Percentiles rank a stretch among this genome's conserved stretches.
Evolutionary conservation across 2,888 invertebrate genomes (phyloP).

Genomic region (Napeogenes inachia): DNA sequence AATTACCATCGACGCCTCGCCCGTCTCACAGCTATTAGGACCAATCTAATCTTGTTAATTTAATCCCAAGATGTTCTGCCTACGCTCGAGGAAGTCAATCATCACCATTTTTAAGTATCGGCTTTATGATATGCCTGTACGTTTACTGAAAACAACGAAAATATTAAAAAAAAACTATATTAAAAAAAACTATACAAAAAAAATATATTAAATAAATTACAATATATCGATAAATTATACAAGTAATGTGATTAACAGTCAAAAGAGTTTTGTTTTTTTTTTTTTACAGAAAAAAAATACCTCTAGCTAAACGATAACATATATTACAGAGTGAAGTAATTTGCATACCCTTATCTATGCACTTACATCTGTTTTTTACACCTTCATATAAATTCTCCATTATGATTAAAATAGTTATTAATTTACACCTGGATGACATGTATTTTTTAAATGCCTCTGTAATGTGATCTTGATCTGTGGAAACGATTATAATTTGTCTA

Average conservation of each 20-base stretch:
- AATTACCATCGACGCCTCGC: slow-evolving; percentile 73
- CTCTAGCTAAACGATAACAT: slow-evolving; percentile 29
- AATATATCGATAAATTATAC: too few species aligned
- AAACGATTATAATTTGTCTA: slow-evolving; percentile 1
- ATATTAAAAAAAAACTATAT: background rate
- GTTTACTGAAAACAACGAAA: background rate
- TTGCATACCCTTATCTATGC: background rate
- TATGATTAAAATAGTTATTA: slow-evolving; percentile 4
- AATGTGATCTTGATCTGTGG: slow-evolving; percentile 1
- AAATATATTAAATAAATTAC: too few species aligned
- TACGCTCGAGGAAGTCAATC: slow-evolving; percentile 70
- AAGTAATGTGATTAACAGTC: too few species aligned
- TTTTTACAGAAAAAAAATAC: background rate
- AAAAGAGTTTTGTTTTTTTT: too few species aligned
- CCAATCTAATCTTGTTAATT: slow-evolving; percentile 75
- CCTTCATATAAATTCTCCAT: slow-evolving; percentile 6
- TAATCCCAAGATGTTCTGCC: slow-evolving; percentile 45
- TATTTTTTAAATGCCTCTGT: background rate
- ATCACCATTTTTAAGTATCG: slow-evolving; percentile 55
- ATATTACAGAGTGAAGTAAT: background rate
- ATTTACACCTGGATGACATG: slow-evolving; percentile 3
- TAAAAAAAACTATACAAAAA: too few species aligned
- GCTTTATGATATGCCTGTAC: slow-evolving; percentile 26
- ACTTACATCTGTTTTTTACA: slow-evolving; percentile 4
- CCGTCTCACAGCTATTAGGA: slow-evolving; percentile 72